Conservation (phyloP, 2,113 vertebrate species). For the Nothocercus nigrocapillus region DNA sequence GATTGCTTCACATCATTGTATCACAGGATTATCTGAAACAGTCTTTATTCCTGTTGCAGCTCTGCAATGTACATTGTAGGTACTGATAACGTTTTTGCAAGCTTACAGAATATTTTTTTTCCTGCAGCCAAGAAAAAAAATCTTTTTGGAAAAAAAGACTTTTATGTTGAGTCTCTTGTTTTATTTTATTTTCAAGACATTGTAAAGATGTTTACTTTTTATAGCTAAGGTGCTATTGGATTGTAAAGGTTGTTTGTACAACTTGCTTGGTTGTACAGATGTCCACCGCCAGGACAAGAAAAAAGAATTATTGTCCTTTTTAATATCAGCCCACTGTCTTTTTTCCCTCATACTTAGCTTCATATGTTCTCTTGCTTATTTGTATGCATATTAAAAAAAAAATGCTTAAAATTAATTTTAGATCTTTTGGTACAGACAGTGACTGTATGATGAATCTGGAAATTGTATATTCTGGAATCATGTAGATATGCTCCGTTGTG, state of each 20-base stretch:
- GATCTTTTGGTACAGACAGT: neutral
- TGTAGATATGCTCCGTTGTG: neutral
- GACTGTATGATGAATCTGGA: neutral
- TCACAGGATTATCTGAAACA: constrained; percentile 1
- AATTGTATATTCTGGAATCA: neutral
- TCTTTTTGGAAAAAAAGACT: neutral
- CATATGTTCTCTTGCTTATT: neutral
- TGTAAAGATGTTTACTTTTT: neutral
- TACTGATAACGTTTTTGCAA: neutral
- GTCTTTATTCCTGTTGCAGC: neutral
- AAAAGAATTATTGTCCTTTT: neutral
- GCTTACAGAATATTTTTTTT: neutral
- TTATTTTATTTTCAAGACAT: no score
- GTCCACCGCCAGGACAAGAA: neutral
- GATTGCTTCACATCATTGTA: neutral
- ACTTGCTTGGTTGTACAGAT: neutral
- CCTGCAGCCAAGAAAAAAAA: neutral
- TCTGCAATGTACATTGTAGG: neutral
- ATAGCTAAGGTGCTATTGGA: neutral
- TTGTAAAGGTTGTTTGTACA: neutral
- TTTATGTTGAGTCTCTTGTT: neutral
- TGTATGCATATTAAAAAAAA: neutral
- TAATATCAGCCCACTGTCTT: neutral
- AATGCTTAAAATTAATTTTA: neutral
- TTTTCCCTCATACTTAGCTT: neutral